phyloP scores from a whole-genome alignment of 2,113 vertebrate genomes.

The Regulus satrapa region DNA sequence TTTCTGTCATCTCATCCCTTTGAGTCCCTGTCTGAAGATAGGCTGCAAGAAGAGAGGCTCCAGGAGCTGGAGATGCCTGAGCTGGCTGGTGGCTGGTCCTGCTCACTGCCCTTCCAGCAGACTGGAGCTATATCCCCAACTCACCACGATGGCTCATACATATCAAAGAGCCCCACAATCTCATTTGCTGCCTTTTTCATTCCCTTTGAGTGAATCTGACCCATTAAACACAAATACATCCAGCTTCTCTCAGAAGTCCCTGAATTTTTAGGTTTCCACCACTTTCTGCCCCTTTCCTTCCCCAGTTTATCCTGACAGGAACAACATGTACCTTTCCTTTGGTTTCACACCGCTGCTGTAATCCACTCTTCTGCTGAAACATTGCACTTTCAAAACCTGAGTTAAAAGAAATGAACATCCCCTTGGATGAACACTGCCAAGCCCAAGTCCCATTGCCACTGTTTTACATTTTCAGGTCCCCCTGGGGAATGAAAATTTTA shows the following conservation, averaged over 20 bases:
- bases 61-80: neutral
- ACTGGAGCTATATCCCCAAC: neutral
- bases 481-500: neutral
- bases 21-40: neutral
- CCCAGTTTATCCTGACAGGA: neutral
- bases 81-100: neutral
- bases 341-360: neutral
- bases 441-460: neutral
- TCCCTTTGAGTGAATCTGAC: neutral
- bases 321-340: neutral
- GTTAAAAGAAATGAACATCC: neutral
- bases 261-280: neutral
- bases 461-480: neutral
- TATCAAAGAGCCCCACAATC: neutral
- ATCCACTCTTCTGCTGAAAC: neutral
- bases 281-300: neutral
- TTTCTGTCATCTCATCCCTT: neutral
- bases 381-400: neutral
- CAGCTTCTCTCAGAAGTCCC: neutral
- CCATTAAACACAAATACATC: neutral
- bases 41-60: neutral
- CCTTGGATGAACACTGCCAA: neutral
- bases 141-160: fast-evolving
- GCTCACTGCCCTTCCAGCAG: neutral
- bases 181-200: neutral